phyloP scores from a whole-genome alignment of 37 sponge, comb jelly and placozoan genomes.

The Cliona cf. orientalis region DNA sequence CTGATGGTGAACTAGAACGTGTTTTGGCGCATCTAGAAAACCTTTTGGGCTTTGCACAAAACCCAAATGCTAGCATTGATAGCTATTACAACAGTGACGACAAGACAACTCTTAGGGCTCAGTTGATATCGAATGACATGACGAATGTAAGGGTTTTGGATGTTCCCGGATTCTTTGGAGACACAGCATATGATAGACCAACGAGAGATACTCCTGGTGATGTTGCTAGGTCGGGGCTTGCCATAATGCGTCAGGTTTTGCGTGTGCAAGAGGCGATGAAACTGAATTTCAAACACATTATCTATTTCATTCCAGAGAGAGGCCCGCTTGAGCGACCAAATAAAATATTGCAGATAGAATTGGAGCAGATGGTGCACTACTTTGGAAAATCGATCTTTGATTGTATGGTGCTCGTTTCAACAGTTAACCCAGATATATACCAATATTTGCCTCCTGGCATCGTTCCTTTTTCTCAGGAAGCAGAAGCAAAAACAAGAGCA shows the following conservation, averaged over 20 bases:
- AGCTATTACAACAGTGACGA: too few species aligned
- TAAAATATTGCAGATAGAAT: slow-evolving; percentile 8
- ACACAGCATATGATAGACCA: too few species aligned
- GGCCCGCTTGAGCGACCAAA: slow-evolving; percentile 16
- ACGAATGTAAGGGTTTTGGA: not conserved
- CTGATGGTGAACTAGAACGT: too few species aligned
- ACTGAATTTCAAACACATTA: not conserved
- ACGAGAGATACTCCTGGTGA: not conserved
- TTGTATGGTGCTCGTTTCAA: slow-evolving; percentile 44
- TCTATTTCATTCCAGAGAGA: slow-evolving; percentile 42
- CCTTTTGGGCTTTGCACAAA: too few species aligned
- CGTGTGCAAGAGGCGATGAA: slow-evolving; percentile 5
- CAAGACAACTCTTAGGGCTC: too few species aligned
- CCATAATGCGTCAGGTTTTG: slow-evolving; percentile 22
- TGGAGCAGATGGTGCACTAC: not conserved
- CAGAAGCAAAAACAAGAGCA: not conserved
- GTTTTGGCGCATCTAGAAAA: too few species aligned
- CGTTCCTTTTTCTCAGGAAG: not conserved
- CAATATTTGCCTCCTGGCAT: slow-evolving; percentile 8
- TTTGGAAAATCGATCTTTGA: slow-evolving; percentile 45
- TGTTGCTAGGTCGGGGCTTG: too few species aligned
- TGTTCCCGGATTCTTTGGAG: not conserved
- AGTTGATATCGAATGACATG: not conserved
- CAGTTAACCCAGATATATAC: not conserved
- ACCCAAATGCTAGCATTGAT: too few species aligned